Evolutionary conservation across 2,113 vertebrate species (phyloP).

Genomic region (Syngnathus floridae): DNA sequence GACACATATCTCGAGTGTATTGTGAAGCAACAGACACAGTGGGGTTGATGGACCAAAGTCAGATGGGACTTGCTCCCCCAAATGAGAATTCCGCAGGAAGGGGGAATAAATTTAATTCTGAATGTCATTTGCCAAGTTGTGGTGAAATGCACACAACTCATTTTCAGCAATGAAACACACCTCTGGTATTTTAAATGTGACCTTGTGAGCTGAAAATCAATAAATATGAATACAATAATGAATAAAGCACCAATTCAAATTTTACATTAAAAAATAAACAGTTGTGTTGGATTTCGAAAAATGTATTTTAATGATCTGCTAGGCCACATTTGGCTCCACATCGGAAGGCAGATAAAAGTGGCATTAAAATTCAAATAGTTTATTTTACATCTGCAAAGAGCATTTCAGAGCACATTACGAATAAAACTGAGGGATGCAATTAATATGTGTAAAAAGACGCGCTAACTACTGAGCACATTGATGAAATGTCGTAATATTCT

Average conservation of each 20-base stretch:
- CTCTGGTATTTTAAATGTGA: too few species aligned
- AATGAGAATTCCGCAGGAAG: constrained; percentile 24
- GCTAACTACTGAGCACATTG: too few species aligned
- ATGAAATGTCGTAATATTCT: background rate
- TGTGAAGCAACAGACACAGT: constrained; percentile 13
- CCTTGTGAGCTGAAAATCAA: too few species aligned
- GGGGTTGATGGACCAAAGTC: constrained; percentile 9
- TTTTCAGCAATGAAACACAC: background rate
- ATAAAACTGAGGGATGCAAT: background rate
- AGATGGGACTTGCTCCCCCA: constrained; percentile 19
- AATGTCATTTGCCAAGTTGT: background rate
- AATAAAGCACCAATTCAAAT: too few species aligned
- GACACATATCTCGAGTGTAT: constrained; percentile 10
- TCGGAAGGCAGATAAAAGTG: background rate
- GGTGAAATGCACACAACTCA: background rate
- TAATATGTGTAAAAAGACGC: background rate
- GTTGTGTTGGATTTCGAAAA: background rate
- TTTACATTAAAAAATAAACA: background rate
- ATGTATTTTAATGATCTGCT: background rate
- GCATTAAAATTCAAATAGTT: background rate
- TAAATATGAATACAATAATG: too few species aligned
- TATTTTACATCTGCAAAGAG: background rate
- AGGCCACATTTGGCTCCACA: background rate
- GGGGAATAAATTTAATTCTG: constrained; percentile 26
- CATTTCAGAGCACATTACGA: background rate